Evolutionary conservation across 2,113 vertebrate genomes (phyloP).

Genomic region (Catharus fuscescens): DNA sequence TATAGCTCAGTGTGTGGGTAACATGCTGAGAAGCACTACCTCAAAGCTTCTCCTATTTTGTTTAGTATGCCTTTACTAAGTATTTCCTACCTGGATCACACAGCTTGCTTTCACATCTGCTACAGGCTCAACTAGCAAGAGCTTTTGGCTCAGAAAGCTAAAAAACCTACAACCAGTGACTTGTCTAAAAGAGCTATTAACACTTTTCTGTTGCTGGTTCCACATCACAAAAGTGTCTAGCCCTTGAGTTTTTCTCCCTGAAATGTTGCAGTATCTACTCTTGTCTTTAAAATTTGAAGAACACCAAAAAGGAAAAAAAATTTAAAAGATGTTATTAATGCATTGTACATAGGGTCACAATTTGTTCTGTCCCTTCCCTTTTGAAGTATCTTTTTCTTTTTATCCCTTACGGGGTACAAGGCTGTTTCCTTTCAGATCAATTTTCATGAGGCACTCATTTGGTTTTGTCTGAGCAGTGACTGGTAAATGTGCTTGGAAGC

Average conservation of each 20-base stretch:
- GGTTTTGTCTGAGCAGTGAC: background rate
- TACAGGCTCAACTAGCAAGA: background rate
- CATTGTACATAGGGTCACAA: background rate
- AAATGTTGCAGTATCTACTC: background rate
- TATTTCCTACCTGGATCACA: background rate
- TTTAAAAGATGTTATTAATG: background rate
- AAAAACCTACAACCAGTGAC: background rate
- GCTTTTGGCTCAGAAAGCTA: background rate
- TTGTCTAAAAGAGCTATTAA: background rate
- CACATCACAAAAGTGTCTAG: accelerated
- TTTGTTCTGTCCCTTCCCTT: background rate
- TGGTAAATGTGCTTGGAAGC: background rate
- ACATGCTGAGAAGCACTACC: background rate
- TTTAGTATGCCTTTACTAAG: background rate
- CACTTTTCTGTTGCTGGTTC: background rate
- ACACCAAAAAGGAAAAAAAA: background rate
- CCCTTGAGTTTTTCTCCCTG: background rate
- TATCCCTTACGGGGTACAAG: background rate
- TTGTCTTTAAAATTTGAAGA: background rate
- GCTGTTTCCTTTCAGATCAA: background rate
- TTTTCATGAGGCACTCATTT: background rate
- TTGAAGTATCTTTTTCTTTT: background rate
- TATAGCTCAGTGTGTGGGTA: background rate
- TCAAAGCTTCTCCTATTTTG: background rate
- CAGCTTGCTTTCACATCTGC: background rate